Base-by-base conservation (phyloP, 35 echinoderm and acorn worm species). In the Hemicentrotus pulcherrimus region DNA sequence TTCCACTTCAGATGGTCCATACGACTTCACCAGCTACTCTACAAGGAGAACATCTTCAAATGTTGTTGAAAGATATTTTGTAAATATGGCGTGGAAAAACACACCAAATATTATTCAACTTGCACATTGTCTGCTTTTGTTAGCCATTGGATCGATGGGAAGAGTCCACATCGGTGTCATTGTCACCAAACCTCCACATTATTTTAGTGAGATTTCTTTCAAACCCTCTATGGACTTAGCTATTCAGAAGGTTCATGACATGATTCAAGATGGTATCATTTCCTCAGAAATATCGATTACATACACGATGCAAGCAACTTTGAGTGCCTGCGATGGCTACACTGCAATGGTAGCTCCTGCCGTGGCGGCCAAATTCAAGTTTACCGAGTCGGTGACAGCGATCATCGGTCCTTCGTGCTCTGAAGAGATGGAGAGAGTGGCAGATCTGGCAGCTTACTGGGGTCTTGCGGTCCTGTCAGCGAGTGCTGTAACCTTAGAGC, bases 361-460 rank as follows among this genome's bases (percentile, higher is more conserved):
- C 12, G 31, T 86, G 22, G 86, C 70, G 5, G 86, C 86, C 22
- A 86, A 88, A 16, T 45, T 95, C 22, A 46, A 95, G 30, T 47
- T 33, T 32, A 32, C 14, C 19, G 32, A 95, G 22, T 46, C 32
- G 5, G 18, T 95, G 5, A 50, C 32, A 28, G 22, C 46, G 11
- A 59, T 95, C 94, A 47, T 95, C 18, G 94, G 94, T 5, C 86
- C 94, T 35, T 47, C 86, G 16, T 95, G 94, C 92, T 52, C 47
- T 10, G 78, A 47, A 46, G 70, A 95, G 19, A 48, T 41, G 24
- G 86, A 55, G 35, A 91, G 33, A 9, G 86, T 88, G 32, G 32
- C 94, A 2, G 94, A 95, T 32, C 94, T 95, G 8, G 94, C 94
- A 12, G 31, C 94, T 11, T 88, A 46, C 86, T 95, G 94, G 94